These are phyloP conservation scores for Tupaia tana DNA, from an alignment of 2,113 vertebrate genomes.

Conservation along the genomic window DNA sequence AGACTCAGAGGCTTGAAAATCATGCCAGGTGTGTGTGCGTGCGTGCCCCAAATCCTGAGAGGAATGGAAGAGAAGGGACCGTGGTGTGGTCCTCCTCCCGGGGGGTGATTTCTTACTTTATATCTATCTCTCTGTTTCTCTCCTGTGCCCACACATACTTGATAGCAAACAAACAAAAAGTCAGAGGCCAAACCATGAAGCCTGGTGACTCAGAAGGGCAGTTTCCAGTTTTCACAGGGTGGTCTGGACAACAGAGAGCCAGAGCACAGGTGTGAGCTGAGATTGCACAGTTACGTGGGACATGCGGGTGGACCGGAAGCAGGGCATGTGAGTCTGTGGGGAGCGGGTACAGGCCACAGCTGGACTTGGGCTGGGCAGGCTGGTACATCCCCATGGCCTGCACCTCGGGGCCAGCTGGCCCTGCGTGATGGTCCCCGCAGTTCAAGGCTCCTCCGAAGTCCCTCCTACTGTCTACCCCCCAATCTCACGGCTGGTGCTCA, in stretches of 20 bases:
- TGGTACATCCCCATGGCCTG: background rate
- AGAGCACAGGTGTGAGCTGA: background rate
- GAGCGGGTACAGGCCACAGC: rapidly evolving
- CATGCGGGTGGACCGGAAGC: background rate
- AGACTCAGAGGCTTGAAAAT: no score
- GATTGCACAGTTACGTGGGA: background rate
- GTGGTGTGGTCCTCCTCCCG: no score
- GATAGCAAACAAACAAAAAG: background rate
- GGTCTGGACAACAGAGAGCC: background rate
- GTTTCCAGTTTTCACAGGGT: background rate
- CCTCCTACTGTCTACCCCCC: background rate
- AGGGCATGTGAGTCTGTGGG: background rate
- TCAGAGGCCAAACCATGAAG: background rate
- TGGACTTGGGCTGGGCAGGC: background rate
- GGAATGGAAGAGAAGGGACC: no score
- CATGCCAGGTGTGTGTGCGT: no score
- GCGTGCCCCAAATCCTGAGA: no score
- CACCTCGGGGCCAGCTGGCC: background rate
- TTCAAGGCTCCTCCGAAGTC: background rate
- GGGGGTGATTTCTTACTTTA: no score
- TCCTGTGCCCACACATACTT: no score
- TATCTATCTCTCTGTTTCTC: no score
- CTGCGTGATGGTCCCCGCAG: background rate
- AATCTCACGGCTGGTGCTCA: background rate
- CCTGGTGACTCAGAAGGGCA: background rate